Evolutionary conservation across 2,888 invertebrate species (phyloP).

Genomic region (Drosophila quasianomalipes): DNA sequence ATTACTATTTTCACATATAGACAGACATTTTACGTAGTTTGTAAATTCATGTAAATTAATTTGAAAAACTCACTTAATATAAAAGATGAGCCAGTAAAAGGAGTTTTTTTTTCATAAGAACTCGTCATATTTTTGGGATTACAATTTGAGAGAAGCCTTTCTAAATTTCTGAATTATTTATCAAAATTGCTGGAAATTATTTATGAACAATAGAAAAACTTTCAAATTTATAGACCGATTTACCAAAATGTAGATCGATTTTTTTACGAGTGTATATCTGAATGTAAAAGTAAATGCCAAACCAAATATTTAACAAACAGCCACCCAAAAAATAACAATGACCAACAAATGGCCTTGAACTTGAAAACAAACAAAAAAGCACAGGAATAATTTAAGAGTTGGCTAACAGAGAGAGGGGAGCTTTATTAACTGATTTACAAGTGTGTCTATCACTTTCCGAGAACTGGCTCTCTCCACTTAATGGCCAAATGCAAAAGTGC

Average conservation of each 20-base stretch:
- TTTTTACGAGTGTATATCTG: not conserved
- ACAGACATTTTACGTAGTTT: no score
- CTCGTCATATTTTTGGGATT: no score
- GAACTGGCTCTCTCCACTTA: slow-evolving; percentile 21
- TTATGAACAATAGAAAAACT: not conserved
- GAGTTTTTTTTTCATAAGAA: not conserved
- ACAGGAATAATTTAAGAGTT: slow-evolving; percentile 29
- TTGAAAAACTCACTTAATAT: no score
- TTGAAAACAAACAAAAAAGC: slow-evolving; percentile 45
- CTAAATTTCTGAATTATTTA: not conserved
- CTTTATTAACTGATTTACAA: not conserved
- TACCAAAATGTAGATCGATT: fast-evolving
- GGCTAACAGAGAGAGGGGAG: not conserved
- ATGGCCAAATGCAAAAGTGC: slow-evolving; percentile 48
- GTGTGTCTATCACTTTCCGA: slow-evolving; percentile 38
- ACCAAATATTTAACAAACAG: slow-evolving; percentile 1
- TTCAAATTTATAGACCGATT: not conserved
- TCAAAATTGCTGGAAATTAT: not conserved
- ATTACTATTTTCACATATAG: not conserved
- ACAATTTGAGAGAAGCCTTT: not conserved
- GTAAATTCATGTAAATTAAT: no score
- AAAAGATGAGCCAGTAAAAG: not conserved
- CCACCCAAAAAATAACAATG: slow-evolving; percentile 52
- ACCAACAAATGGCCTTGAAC: slow-evolving; percentile 68
- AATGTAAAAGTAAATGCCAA: slow-evolving; percentile 65